Evolutionary conservation across 1,140 invertebrate species (phyloP).

Genomic region (Subanguina moxae): DNA sequence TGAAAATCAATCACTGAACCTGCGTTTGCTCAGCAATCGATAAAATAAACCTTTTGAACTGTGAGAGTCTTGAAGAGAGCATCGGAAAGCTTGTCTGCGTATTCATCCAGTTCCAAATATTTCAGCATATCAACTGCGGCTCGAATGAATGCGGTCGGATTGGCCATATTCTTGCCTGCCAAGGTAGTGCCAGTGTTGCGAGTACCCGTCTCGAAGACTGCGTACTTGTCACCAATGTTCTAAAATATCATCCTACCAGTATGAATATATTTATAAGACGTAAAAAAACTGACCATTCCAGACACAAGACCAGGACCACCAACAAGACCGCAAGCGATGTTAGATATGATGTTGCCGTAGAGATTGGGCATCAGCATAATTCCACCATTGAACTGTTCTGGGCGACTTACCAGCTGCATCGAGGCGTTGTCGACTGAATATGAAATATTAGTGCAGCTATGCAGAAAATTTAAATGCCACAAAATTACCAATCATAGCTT

Average conservation of each 20-base stretch:
- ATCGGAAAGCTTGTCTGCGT: constrained; percentile 46
- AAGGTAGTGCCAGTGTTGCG: constrained; percentile 86
- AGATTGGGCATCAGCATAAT: constrained; percentile 96
- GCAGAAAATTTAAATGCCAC: constrained; percentile 35
- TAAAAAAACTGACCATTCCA: constrained; percentile 65
- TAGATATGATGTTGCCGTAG: constrained; percentile 91
- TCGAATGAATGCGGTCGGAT: constrained; percentile 67
- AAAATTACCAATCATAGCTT: constrained; percentile 46
- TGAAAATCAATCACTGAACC: background rate
- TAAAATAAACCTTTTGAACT: constrained; percentile 16
- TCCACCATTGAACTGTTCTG: constrained; percentile 82
- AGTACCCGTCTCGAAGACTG: constrained; percentile 78
- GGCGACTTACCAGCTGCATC: constrained; percentile 86
- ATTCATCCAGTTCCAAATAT: constrained; percentile 42
- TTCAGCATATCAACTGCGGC: constrained; percentile 51
- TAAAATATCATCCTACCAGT: no score
- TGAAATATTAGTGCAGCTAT: background rate
- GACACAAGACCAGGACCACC: constrained; percentile 87
- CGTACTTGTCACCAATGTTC: constrained; percentile 75
- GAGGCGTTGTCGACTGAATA: constrained; percentile 35
- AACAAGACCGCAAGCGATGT: constrained; percentile 89
- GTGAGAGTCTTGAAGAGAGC: constrained; percentile 46
- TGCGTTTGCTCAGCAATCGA: no score
- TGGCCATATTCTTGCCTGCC: constrained; percentile 89
- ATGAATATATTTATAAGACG: no score